phyloP scores from a whole-genome alignment of 2,888 invertebrate genomes.

The Atherix ibis region DNA sequence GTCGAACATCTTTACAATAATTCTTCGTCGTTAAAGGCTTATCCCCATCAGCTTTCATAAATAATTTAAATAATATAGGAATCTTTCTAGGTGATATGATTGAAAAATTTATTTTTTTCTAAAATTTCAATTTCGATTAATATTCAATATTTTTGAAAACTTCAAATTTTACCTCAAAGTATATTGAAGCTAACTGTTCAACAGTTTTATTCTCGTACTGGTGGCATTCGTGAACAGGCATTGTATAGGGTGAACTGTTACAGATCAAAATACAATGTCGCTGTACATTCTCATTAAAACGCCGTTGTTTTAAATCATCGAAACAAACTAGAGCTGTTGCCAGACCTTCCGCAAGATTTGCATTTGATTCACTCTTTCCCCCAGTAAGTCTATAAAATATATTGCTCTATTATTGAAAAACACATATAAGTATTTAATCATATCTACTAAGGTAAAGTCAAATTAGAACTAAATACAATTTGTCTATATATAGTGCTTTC shows the following conservation, averaged over 20 bases:
- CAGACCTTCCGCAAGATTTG: conserved; percentile 79
- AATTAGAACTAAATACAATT: conserved; percentile 1
- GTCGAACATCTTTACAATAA: conserved; percentile 77
- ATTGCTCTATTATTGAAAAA: too few relatives aligned
- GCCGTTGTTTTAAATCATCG: conserved; percentile 59
- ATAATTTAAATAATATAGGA: conserved; percentile 68
- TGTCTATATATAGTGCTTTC: too few relatives aligned
- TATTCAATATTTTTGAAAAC: background rate
- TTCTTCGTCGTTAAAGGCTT: conserved; percentile 69
- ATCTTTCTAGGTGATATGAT: conserved; percentile 80
- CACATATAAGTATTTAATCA: too few relatives aligned
- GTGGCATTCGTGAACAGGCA: conserved; percentile 61
- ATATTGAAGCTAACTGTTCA: conserved; percentile 66
- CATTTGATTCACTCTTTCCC: conserved; percentile 77
- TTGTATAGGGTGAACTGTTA: conserved; percentile 82
- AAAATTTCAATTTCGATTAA: conserved; percentile 17
- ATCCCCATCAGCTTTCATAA: conserved; percentile 82
- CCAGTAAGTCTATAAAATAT: conserved; percentile 52
- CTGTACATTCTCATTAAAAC: conserved; percentile 27
- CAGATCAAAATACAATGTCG: conserved; percentile 50
- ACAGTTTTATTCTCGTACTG: conserved; percentile 58
- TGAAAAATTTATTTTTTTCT: conserved; percentile 71
- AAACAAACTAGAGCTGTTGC: conserved; percentile 76
- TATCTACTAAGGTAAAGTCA: too few relatives aligned
- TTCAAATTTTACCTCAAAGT: conserved; percentile 46